phyloP scores from a whole-genome alignment of 1,140 invertebrate genomes.

The Ips typographus region DNA sequence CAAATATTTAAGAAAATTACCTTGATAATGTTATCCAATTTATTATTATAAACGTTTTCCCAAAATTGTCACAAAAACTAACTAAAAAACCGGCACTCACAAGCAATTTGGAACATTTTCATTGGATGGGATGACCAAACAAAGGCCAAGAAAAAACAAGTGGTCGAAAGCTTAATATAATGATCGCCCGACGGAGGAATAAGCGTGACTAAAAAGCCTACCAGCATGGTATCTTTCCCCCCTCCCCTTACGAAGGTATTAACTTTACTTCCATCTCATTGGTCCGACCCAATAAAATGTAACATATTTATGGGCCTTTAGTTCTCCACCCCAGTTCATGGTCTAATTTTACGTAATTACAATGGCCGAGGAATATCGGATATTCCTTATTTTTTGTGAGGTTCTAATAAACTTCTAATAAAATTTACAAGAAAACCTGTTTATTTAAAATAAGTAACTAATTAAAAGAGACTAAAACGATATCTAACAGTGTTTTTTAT shows the following conservation, averaged over 20 bases:
- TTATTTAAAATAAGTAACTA: too few relatives aligned
- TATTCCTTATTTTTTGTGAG: neutral
- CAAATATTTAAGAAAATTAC: too few relatives aligned
- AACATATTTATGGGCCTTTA: slow-evolving; percentile 33
- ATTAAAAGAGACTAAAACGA: too few relatives aligned
- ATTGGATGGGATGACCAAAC: slow-evolving; percentile 20
- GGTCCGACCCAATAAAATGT: slow-evolving; percentile 30
- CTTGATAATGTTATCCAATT: too few relatives aligned
- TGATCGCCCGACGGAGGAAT: slow-evolving; percentile 31
- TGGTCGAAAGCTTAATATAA: slow-evolving; percentile 33
- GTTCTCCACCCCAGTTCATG: slow-evolving; percentile 29
- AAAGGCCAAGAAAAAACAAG: slow-evolving; percentile 32
- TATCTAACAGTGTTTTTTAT: too few relatives aligned
- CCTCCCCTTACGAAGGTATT: slow-evolving; percentile 15
- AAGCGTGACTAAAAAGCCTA: slow-evolving; percentile 37
- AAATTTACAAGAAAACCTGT: too few relatives aligned
- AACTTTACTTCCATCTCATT: slow-evolving; percentile 35
- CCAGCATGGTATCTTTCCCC: slow-evolving; percentile 32
- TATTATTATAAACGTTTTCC: neutral
- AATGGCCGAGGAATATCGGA: slow-evolving; percentile 26
- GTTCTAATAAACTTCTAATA: too few relatives aligned
- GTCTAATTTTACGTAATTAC: slow-evolving; percentile 29
- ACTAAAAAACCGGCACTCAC: slow-evolving; percentile 25
- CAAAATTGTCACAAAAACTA: neutral
- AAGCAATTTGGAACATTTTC: slow-evolving; percentile 23